phyloP scores from a whole-genome alignment of 2,797 vertebrate genomes.

The Anisognathus igniventris region DNA sequence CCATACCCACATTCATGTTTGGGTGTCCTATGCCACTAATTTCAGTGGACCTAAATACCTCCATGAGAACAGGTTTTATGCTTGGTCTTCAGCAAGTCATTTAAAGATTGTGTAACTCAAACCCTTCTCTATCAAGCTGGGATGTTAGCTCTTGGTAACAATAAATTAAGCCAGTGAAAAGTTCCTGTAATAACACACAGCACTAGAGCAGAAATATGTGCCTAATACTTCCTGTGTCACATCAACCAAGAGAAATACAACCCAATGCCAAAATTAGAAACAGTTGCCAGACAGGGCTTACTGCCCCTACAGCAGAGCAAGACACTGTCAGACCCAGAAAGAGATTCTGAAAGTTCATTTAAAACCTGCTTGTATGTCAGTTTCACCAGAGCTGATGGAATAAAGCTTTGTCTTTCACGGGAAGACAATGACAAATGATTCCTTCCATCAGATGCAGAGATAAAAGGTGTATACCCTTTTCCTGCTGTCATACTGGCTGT shows the following conservation, averaged over 20 bases:
- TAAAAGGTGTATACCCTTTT: neutral
- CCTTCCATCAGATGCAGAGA: neutral
- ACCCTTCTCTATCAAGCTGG: neutral
- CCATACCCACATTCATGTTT: neutral
- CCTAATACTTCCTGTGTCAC: neutral
- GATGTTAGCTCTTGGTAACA: neutral
- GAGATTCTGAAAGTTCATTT: neutral
- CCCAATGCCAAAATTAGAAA: neutral
- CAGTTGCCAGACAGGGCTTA: neutral
- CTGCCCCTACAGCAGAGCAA: neutral
- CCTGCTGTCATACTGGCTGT: neutral
- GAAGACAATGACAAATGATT: neutral
- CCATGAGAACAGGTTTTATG: neutral
- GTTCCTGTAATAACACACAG: neutral
- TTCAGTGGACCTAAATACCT: neutral
- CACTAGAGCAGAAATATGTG: neutral
- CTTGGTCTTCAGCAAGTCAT: neutral
- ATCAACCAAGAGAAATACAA: neutral
- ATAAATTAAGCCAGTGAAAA: neutral
- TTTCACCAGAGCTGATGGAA: neutral
- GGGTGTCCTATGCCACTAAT: neutral
- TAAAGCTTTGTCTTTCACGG: fast-evolving
- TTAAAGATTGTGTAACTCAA: neutral
- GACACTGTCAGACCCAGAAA: neutral
- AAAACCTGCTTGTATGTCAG: neutral